Evolutionary conservation across 2,113 vertebrate genomes (phyloP), one percentile per base, ranked within the genome.

Genomic region (Chionodraco myersi): DNA sequence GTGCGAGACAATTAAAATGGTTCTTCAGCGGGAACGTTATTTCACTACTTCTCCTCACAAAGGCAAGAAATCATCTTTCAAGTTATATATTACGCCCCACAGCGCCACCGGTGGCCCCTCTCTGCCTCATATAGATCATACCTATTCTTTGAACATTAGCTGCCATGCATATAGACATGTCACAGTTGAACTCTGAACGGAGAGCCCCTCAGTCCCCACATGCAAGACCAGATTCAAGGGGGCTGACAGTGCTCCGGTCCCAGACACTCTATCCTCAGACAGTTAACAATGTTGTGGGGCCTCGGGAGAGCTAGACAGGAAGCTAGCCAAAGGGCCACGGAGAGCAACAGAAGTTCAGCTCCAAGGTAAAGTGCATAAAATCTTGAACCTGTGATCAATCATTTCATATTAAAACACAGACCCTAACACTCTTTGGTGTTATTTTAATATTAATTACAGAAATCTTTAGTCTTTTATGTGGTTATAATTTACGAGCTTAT

Each of bases 291-390:
- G 91, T 83, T 91, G 89, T 67, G 78, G 91, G 77, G 91, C 94
- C 93, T 92, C 92, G 77, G 85, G 68, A 94, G 95, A 96, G 90
- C 87, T 72, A 88, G 94, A 95, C 96, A 97, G 96, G 96, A 98
- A 97, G 95, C 94, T 87, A 89, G 91, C 95, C 95, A 89, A 89
- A 80, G 92, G 94, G 95, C 93, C 88, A 91, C 89, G 89, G 94
- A 92, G 93, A 94, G 93, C 93, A 92, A 92, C 92, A 96, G 93
- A 96, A 97, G 96, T 95, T 95, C 91, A 96, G 94, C 95, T 94
- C 94, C 95, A 94, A 96, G 96, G 95, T 95, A 95, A 94, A 95
- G 96, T 96, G 96, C 95, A 96, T 96, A 95, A 96, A 96, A 95
- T 94, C 94, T 92, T 92, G 95, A 89, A 96, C 94, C 92, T 51